Base-by-base conservation (phyloP, 2,888 invertebrate species). In the Microctonus brassicae region DNA sequence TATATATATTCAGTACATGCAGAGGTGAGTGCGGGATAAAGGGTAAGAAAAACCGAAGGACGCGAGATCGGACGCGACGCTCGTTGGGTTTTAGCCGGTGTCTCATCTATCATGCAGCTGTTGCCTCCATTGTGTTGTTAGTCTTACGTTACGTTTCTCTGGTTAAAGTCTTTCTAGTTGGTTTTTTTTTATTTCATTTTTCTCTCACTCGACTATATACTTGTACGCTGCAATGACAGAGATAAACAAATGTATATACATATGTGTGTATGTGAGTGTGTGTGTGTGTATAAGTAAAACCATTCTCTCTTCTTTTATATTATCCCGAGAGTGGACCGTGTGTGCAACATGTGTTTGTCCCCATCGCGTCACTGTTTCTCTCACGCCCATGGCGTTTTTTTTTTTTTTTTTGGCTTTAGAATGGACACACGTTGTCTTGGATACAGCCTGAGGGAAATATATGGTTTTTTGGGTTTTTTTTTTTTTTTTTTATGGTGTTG, bases 41-140 rank as follows among this genome's bases (percentile, higher is more conserved):
- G 68, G 66, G 69, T 36, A 63, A 42, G 47, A 62, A 61, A 52
- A 34, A 65, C 57, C 36, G 73, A 64, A 20, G 42, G 63, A 71
- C 53, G 62, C 52, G n/a, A n/a, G 47, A 52, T 53, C 47, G 65
- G 68, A 67, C 61, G 24, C 34, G 47, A 73, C 78, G 77, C 72
- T 76, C 77, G 80, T 77, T 78, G 75, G 78, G 77, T 74, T 76
- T 73, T 61, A 73, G 71, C 73, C 53, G 72, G 75, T 79, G 78
- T 47, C 17, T 81, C 82, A 84, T 83, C 83, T 84, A 84, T 84
- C 83, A 85, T 85, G 85, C 86, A 86, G 86, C 86, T 86, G 85
- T 84, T 85, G 85, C 83, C 82, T 86, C 85, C 86, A 86, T 87
- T 87, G 87, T 86, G 84, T 86, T 86, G 85, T 86, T 86, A 85